A percentile compares a stretch with the other conserved stretches of the same genome.
Conservation (phyloP, 1,140 invertebrate genomes). For the Drosophila erecta region DNA sequence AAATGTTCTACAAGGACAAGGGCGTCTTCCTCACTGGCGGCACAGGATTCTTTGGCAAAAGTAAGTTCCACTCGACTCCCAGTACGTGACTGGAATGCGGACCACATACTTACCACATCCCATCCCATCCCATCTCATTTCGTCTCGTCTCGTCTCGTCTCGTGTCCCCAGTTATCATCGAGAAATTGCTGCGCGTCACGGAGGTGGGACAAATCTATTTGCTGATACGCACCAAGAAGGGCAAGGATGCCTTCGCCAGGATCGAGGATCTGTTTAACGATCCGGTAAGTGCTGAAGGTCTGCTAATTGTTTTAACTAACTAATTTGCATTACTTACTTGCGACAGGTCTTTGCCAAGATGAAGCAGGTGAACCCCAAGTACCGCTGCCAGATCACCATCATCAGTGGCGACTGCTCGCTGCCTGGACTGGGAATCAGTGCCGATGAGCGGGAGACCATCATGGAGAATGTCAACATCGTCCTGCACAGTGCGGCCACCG, state of each 20-base stretch:
- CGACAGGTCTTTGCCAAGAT: slow-evolving; percentile 86
- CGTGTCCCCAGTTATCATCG: slow-evolving; percentile 87
- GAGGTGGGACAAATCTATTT: slow-evolving; percentile 91
- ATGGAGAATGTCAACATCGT: slow-evolving; percentile 88
- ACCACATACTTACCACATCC: slow-evolving; percentile 18
- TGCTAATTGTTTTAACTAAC: slow-evolving; percentile 3
- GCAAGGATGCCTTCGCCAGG: slow-evolving; percentile 88
- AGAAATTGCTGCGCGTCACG: slow-evolving; percentile 93
- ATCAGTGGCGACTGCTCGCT: slow-evolving; percentile 87
- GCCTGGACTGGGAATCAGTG: slow-evolving; percentile 89
- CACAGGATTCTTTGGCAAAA: slow-evolving; percentile 93
- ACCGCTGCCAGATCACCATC: slow-evolving; percentile 86
- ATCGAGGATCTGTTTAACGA: slow-evolving; percentile 88
- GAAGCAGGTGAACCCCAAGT: slow-evolving; percentile 86
- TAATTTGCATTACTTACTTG: background rate
- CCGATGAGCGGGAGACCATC: slow-evolving; percentile 85
- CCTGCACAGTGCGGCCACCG: slow-evolving; percentile 95
- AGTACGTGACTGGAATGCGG: slow-evolving; percentile 74
- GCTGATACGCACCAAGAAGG: slow-evolving; percentile 91
- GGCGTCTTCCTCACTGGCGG: slow-evolving; percentile 89
- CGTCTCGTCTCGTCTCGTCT: background rate
- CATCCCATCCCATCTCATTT: background rate
- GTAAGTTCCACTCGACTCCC: slow-evolving; percentile 65
- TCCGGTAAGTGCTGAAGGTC: slow-evolving; percentile 85
- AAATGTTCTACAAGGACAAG: slow-evolving; percentile 87